These are phyloP conservation scores for Lysandra bellargus DNA, from an alignment of 2,888 invertebrate genomes.

Conservation along the genomic window DNA sequence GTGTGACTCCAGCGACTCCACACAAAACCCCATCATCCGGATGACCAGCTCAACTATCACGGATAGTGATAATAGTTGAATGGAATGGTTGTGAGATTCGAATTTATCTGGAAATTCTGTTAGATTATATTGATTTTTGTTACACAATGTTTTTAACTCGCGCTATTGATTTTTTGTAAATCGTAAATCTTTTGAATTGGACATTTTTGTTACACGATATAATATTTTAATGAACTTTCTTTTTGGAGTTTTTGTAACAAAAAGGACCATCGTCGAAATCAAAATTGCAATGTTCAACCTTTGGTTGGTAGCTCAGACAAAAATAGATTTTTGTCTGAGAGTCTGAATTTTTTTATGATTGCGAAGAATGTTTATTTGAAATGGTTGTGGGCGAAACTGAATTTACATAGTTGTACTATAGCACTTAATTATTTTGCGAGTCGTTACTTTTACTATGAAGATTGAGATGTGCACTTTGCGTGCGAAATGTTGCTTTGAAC, in stretches of 20 bases:
- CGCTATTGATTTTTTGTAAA: too few relatives aligned
- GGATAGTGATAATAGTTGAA: slow-evolving; percentile 71
- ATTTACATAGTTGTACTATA: not conserved
- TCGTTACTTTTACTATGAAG: not conserved
- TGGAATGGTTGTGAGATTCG: slow-evolving; percentile 31
- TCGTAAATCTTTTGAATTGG: too few relatives aligned
- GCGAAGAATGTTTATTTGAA: not conserved
- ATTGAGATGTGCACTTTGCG: not conserved
- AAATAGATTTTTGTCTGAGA: too few relatives aligned
- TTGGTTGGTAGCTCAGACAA: not conserved
- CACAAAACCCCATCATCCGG: slow-evolving; percentile 71
- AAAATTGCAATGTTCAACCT: too few relatives aligned
- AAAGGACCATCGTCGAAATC: too few relatives aligned
- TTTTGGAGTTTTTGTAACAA: too few relatives aligned
- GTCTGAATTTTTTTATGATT: not conserved
- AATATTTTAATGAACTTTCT: too few relatives aligned
- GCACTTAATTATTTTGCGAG: slow-evolving; percentile 1
- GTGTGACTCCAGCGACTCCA: slow-evolving; percentile 73
- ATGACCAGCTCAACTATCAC: slow-evolving; percentile 73
- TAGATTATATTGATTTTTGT: too few relatives aligned
- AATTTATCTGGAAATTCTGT: slow-evolving; percentile 23
- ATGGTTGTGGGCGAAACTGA: slow-evolving; percentile 15
- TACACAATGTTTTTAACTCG: not conserved
- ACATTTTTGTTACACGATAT: too few relatives aligned
- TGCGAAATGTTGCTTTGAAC: slow-evolving; percentile 6